Evolutionary conservation across 1,140 invertebrate species (phyloP).

Genomic region (Aporrectodea caliginosa): DNA sequence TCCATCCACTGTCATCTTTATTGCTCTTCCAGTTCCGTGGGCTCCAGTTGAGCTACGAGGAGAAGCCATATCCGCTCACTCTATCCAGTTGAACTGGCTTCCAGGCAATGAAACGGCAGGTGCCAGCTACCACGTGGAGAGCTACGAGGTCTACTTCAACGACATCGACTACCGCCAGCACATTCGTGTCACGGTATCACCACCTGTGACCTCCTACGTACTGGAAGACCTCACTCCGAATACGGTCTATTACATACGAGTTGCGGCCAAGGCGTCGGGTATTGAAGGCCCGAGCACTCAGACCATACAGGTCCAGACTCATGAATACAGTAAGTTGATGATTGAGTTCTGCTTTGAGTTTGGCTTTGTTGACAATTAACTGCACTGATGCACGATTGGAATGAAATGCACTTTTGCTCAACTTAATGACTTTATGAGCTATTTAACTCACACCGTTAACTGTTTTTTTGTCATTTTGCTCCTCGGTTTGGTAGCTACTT

Average conservation of each 20-base stretch:
- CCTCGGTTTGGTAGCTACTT: no score
- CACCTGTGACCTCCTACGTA: constrained; percentile 61
- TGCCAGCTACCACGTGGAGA: constrained; percentile 73
- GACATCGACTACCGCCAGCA: constrained; percentile 64
- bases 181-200: constrained; percentile 68
- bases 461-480: no score
- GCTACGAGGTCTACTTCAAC: constrained; percentile 90
- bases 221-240: constrained; percentile 86
- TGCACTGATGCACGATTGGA: no score
- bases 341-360: not conserved
- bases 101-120: not conserved
- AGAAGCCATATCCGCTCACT: not conserved
- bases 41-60: not conserved
- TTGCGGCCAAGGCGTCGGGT: constrained; percentile 82
- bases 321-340: constrained; percentile 29
- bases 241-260: constrained; percentile 91
- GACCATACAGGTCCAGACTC: constrained; percentile 72
- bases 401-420: no score
- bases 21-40: not conserved
- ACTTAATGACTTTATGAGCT: no score
- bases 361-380: no score
- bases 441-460: no score
- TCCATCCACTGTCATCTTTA: no score
- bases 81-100: not conserved
- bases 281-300: constrained; percentile 92